Base-by-base conservation (phyloP, 2,797 vertebrate genomes). In the Valencia hispanica region DNA sequence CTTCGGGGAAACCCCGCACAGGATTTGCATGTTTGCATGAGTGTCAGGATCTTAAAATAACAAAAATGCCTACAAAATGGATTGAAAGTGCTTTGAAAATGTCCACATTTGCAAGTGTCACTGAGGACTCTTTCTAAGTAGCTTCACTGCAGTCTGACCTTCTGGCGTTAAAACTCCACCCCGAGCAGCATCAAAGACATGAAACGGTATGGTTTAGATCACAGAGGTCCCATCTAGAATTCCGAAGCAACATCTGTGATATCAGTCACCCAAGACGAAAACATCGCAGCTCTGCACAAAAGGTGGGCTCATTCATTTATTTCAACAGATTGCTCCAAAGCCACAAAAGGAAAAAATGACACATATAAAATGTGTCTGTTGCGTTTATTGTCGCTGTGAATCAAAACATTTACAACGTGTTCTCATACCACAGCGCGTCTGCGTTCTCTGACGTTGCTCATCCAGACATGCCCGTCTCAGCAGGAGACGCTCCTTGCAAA, bases 181-280 rank as follows among this genome's bases (percentile, higher is more conserved):
- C 79, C 81, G 77, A 78, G 69, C 66, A 48, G 75, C 79, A 89
- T 89, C 82, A 88, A 90, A 86, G 80, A 77, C 14, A 2, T 48
- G 71, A 73, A 87, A 86, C 57, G 27, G 45, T 79, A 75, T 65
- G 85, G 85, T 86, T 84, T 69, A 75, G 72, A 78, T 86, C 84
- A 75, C 90, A 91, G 85, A 84, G 86, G 87, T 85, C 68, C 76
- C 72, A 78, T 80, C 70, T 53, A 79, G 53, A 75, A 45, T 80
- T 75, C 79, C 73, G 61, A 63, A 79, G 43, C 77, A 80, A 78
- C 87, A 85, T 87, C 85, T 90, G 89, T 75, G 75, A 80, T 86
- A 84, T 85, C 72, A 79, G 83, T 88, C 81, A 81, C 83, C 72
- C 22, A 36, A 9, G 32, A 71, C 43, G 50, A 84, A 69, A 78